phyloP scores from a whole-genome alignment of 1,140 invertebrate genomes.

The Nebria ingens region DNA sequence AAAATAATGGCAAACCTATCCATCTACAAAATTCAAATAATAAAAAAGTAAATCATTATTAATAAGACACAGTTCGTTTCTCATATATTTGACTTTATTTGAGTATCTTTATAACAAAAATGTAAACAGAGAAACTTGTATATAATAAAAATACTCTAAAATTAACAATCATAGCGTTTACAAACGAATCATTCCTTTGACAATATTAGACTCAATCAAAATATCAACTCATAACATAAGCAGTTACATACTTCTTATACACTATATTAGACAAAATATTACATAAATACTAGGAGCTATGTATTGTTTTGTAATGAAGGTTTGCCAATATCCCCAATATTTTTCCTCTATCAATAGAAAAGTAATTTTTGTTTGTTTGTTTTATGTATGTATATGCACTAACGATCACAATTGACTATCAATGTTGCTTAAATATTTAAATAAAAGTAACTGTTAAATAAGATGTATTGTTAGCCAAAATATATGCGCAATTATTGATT shows the following conservation, averaged over 20 bases:
- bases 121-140: slow-evolving; percentile 14
- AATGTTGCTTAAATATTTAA: too few species aligned
- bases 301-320: slow-evolving; percentile 33
- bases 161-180: neutral
- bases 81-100: neutral
- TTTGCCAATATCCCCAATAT: slow-evolving; percentile 35
- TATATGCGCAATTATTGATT: too few species aligned
- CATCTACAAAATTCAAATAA: slow-evolving; percentile 19
- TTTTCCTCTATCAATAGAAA: slow-evolving; percentile 10
- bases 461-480: too few species aligned
- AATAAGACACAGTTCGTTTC: slow-evolving; percentile 1
- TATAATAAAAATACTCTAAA: too few species aligned
- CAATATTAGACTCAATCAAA: neutral
- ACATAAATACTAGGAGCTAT: slow-evolving; percentile 11
- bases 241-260: neutral
- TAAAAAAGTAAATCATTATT: slow-evolving; percentile 12
- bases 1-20: slow-evolving; percentile 37
- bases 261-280: too few species aligned
- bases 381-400: slow-evolving; percentile 3
- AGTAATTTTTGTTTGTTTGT: slow-evolving; percentile 1
- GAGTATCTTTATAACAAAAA: slow-evolving; percentile 11
- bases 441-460: too few species aligned
- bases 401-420: neutral
- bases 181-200: neutral
- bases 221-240: neutral